phyloP scores from a whole-genome alignment of 2,888 invertebrate genomes.

The Acrobasis consociella region DNA sequence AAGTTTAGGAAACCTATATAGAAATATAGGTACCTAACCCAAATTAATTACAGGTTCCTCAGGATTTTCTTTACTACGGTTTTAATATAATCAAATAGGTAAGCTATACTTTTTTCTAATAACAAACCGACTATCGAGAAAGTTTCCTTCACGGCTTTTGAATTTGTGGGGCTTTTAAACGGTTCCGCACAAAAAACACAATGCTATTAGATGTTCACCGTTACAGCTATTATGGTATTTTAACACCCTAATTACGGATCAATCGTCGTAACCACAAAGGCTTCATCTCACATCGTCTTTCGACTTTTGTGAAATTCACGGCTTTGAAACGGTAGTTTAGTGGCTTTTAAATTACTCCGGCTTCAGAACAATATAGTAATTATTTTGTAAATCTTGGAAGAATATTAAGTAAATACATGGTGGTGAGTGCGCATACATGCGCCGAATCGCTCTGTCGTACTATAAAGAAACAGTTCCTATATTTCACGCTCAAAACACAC shows the following conservation, averaged over 20 bases:
- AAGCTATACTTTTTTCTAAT: slow-evolving; percentile 23
- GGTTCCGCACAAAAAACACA: slow-evolving; percentile 57
- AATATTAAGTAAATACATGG: background rate
- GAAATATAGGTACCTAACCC: no score
- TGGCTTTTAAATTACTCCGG: slow-evolving; percentile 61
- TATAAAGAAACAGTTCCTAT: no score
- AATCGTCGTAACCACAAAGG: slow-evolving; percentile 75
- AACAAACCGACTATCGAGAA: slow-evolving; percentile 25
- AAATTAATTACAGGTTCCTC: background rate
- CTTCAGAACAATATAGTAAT: background rate
- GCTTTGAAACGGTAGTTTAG: slow-evolving; percentile 59
- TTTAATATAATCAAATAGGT: slow-evolving; percentile 13
- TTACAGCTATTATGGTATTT: slow-evolving; percentile 72
- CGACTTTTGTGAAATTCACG: slow-evolving; percentile 68
- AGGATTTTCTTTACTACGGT: background rate
- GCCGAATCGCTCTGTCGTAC: no score
- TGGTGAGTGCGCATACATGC: no score
- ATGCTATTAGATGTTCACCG: slow-evolving; percentile 69
- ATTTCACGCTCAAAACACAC: no score
- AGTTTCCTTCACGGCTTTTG: slow-evolving; percentile 54
- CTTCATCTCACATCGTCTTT: slow-evolving; percentile 64
- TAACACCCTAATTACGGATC: slow-evolving; percentile 78
- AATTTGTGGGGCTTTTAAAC: slow-evolving; percentile 49
- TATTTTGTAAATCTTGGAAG: background rate
- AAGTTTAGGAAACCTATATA: no score